Evolutionary conservation across 2,888 invertebrate species (phyloP), one percentile per base, ranked within the genome.

Genomic region (Byasa hedistus): DNA sequence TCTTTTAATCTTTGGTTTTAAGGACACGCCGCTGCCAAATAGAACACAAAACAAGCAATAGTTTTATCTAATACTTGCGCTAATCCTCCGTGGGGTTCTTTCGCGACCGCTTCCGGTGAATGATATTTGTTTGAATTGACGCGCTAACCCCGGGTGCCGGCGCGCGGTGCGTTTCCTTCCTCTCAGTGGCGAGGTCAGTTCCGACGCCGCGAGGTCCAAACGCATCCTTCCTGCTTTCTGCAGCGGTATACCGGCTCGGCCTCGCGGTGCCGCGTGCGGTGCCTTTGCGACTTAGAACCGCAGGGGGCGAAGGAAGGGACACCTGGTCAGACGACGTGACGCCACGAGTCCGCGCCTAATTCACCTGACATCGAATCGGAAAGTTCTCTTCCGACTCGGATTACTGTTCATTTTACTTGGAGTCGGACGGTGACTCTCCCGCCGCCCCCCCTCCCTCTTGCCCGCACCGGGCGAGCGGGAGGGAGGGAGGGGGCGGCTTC

Each of bases 81-180:
- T 17, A 32, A 12, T 10, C n/a, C 3, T 32, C n/a, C 21, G 19
- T 19, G 27, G 8, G 22, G 15, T 23, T 22, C 54, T 15, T 77
- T 74, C 80, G 76, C 72, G 72, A 70, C 73, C 66, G 73, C 74
- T 74, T 75, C 63, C 58, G 55, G 32, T n/a, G n/a, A n/a, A n/a
- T 7, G 10, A 69, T 68, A 66, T 70, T 70, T 70, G 68, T 69
- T 55, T 65, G 65, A 61, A 61, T 32, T 70, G 56, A 68, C 65
- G 72, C 70, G 75, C 32, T 57, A 57, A 57, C 27, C 22, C 27
- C 19, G 24, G 23, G 56, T n/a, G n/a, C 64, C 72, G 75, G 75
- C 74, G 68, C 69, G 73, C 69, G 74, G 75, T 70, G 61, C 65
- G n/a, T 44, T 32, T 56, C 3, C n/a, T 32, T 57, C 4, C 19